Conservation (phyloP, 2,888 invertebrate species). For the Nasonia oneida region DNA sequence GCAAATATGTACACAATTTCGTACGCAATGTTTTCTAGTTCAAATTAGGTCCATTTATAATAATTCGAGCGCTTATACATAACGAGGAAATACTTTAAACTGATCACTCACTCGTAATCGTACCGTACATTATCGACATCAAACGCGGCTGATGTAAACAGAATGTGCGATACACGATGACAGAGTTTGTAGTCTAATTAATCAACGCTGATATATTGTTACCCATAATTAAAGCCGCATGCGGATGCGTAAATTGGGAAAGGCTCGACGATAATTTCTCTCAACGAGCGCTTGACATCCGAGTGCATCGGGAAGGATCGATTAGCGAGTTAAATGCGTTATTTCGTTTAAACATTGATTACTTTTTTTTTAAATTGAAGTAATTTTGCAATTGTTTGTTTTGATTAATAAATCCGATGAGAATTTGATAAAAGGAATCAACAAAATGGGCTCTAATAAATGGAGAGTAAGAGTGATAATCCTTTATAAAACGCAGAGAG, state of each 20-base stretch:
- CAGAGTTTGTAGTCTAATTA: constrained; percentile 57
- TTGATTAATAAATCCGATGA: neutral
- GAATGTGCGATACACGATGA: constrained; percentile 31
- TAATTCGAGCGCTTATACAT: constrained; percentile 18
- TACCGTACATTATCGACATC: constrained; percentile 24
- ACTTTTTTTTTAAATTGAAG: neutral
- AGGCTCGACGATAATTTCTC: constrained; percentile 19
- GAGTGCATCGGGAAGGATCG: neutral
- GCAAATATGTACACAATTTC: neutral
- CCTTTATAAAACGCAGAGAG: neutral
- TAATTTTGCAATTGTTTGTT: too few relatives aligned
- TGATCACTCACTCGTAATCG: neutral
- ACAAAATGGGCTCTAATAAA: neutral
- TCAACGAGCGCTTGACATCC: neutral
- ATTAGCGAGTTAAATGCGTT: neutral
- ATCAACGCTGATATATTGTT: constrained; percentile 44
- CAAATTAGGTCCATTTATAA: constrained; percentile 28
- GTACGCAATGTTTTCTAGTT: constrained; percentile 26
- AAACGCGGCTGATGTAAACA: constrained; percentile 33
- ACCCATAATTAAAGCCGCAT: neutral
- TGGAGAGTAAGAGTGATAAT: neutral
- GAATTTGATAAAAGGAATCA: neutral
- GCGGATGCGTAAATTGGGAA: neutral
- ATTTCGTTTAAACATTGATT: neutral
- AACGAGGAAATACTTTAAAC: neutral